Percentiles rank a stretch among this genome's conserved stretches.
Conservation (phyloP, 2,113 vertebrate species). For the Paralichthys olivaceus region DNA sequence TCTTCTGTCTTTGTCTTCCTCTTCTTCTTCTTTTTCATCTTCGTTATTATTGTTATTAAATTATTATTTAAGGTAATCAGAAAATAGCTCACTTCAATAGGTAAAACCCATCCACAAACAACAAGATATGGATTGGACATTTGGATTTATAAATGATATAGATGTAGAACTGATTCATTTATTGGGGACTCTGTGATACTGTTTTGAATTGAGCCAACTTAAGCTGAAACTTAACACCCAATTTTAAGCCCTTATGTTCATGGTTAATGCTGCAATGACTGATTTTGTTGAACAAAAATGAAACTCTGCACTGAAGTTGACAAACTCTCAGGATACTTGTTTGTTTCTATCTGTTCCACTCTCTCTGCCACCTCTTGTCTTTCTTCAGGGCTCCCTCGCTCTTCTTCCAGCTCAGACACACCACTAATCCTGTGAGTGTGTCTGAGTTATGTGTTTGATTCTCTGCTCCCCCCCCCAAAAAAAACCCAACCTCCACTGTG, state of each 20-base stretch:
- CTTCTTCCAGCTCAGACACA: constrained; percentile 31
- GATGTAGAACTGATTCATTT: too few relatives aligned
- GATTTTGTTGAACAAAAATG: background rate
- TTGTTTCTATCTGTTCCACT: constrained; percentile 11
- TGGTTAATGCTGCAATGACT: background rate
- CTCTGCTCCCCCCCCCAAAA: constrained; percentile 38
- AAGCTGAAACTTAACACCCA: too few relatives aligned
- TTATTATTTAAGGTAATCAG: too few relatives aligned
- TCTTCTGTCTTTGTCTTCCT: too few relatives aligned
- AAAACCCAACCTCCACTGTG: constrained; percentile 22
- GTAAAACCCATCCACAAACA: too few relatives aligned
- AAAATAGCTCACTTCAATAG: too few relatives aligned
- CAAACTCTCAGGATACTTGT: constrained; percentile 10
- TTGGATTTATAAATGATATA: too few relatives aligned
- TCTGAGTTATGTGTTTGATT: constrained; percentile 63
- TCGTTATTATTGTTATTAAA: too few relatives aligned
- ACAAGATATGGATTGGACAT: too few relatives aligned
- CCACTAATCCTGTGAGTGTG: constrained; percentile 49
- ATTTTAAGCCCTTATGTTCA: background rate
- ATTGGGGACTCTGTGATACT: too few relatives aligned
- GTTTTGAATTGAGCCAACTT: too few relatives aligned
- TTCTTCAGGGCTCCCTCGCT: constrained; percentile 24
- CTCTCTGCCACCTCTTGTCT: constrained; percentile 19
- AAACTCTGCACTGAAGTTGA: background rate
- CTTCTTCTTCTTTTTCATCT: too few relatives aligned